Percentiles rank a stretch among this genome's conserved stretches.
Evolutionary conservation across 2,888 invertebrate genomes (phyloP).

Genomic region (Caprella mutica): DNA sequence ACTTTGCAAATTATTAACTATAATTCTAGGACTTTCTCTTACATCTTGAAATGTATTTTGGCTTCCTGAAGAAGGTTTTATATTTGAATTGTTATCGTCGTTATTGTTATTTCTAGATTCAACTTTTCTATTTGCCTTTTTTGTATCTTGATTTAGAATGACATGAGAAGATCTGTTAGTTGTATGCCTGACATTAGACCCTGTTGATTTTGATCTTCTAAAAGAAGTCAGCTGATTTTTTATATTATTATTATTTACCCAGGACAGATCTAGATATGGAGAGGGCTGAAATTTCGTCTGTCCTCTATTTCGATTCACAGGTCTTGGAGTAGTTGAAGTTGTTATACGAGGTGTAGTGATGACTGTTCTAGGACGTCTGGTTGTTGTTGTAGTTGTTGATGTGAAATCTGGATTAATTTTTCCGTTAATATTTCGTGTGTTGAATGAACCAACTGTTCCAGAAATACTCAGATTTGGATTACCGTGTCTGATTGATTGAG

Average conservation of each 20-base stretch:
- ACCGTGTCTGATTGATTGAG: neutral
- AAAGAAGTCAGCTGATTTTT: too few relatives aligned
- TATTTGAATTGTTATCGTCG: too few relatives aligned
- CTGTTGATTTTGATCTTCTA: too few relatives aligned
- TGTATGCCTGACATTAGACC: neutral
- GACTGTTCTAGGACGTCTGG: neutral
- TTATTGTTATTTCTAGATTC: too few relatives aligned
- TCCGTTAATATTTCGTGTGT: neutral
- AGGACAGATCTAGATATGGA: neutral
- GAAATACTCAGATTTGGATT: neutral
- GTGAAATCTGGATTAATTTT: neutral
- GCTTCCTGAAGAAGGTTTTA: too few relatives aligned
- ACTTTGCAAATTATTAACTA: too few relatives aligned
- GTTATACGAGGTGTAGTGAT: neutral
- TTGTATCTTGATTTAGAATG: neutral
- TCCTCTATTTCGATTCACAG: neutral
- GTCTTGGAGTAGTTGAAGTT: neutral
- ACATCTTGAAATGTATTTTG: too few relatives aligned
- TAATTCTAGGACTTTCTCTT: too few relatives aligned
- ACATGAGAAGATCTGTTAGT: too few relatives aligned
- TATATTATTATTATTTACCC: too few relatives aligned
- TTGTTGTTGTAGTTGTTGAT: conserved; percentile 2
- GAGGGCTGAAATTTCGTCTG: neutral
- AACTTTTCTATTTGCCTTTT: neutral
- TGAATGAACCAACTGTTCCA: conserved; percentile 2